Base-by-base conservation (phyloP, 2,797 vertebrate species). In the Micropoecilia bifurca region DNA sequence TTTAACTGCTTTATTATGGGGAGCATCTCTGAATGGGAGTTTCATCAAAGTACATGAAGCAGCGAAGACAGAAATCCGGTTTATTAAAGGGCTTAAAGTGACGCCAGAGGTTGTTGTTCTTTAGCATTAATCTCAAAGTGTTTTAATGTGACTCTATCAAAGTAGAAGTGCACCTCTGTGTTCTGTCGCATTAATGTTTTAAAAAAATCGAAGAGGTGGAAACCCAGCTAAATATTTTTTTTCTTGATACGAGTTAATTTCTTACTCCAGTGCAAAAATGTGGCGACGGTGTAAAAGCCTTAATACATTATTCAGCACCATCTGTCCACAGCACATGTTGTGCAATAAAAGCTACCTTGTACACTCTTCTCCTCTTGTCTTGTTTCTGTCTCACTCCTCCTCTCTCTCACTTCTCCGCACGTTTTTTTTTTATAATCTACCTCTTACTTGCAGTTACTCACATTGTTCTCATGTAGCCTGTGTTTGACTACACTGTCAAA, bases 301-400 rank as follows among this genome's bases (percentile, higher is more conserved):
- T 87, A 83, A 93, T 93, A 83, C 92, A 93, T 94, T 90, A 94
- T 94, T 93, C 89, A 94, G 87, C 87, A 83, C 92, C 92, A 93
- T 94, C 93, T 94, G 93, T 94, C 92, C 89, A 73, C 87, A 89
- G 89, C 91, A 90, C 92, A 93, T 92, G 91, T 91, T 92, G 91
- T 85, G 88, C 90, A 88, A 91, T 92, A 92, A 93, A 93, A 92
- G 83, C 87, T 88, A 90, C 88, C 90, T 90, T 90, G 88, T 90
- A 88, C 55, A 74, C 78, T 88, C 80, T 83, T 88, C 85, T 90
- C 80, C 81, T 80, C 75, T 71, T 41, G 9, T 77, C 80, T 79
- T 73, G 77, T 90, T 87, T 36, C 72, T 88, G 80, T 82, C 78
- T 46, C 48, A 33, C 74, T 78, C 71, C 66, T 50, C 71, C 16